Conservation (phyloP, 2,113 vertebrate species). For the Pluvialis apricaria region DNA sequence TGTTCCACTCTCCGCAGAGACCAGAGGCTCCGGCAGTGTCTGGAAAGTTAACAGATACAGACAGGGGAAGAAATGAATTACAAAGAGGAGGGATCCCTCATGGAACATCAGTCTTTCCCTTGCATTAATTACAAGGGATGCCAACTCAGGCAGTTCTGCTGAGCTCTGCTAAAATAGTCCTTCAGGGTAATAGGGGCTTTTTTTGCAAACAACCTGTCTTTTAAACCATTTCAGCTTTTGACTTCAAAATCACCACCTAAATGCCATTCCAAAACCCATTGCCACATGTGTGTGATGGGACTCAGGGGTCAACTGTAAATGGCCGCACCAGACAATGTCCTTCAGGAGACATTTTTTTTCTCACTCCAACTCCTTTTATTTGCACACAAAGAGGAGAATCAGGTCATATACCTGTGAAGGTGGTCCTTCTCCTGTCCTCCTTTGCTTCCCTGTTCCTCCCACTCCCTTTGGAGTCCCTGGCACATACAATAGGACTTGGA, state of each 20-base stretch:
- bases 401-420: neutral
- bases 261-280: neutral
- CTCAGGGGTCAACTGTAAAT: neutral
- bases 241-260: neutral
- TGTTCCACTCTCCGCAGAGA: neutral
- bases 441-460: neutral
- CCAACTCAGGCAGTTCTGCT: neutral
- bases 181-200: neutral
- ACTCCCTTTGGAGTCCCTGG: neutral
- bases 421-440: neutral
- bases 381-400: neutral
- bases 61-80: neutral
- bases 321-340: neutral
- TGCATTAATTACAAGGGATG: neutral
- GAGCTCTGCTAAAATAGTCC: neutral
- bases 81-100: neutral
- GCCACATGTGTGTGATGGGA: neutral
- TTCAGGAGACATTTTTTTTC: neutral
- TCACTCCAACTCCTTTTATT: neutral
- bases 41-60: neutral
- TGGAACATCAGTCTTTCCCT: neutral
- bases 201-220: neutral
- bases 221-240: neutral
- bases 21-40: neutral
- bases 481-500: neutral